Evolutionary conservation across 1,140 invertebrate genomes (phyloP).

Genomic region (Macrobrachium rosenbergii): DNA sequence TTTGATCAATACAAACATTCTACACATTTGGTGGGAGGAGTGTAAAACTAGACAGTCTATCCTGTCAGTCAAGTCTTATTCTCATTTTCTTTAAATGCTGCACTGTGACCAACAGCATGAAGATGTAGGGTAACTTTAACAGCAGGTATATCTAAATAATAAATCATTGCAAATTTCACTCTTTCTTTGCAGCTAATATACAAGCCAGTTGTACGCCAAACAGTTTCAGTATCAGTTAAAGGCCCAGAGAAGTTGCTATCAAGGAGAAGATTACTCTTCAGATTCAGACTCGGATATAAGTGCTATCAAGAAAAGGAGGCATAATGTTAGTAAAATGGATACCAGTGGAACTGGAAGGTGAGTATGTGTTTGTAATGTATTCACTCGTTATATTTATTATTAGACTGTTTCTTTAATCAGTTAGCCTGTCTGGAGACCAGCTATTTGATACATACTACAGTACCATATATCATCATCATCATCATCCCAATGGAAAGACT

Average conservation of each 20-base stretch:
- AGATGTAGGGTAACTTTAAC: too few relatives aligned
- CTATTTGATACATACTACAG: too few relatives aligned
- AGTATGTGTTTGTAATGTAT: neutral
- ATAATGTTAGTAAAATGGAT: conserved; percentile 43
- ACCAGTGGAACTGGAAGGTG: conserved; percentile 35
- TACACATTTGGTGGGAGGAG: too few relatives aligned
- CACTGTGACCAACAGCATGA: too few relatives aligned
- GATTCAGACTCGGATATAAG: conserved; percentile 38
- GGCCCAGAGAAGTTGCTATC: conserved; percentile 16
- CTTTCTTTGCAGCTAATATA: conserved; percentile 18
- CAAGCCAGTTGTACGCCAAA: conserved; percentile 41
- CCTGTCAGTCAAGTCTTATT: too few relatives aligned
- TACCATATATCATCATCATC: too few relatives aligned
- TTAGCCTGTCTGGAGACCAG: too few relatives aligned
- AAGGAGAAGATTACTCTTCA: conserved; percentile 41
- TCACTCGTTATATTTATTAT: neutral
- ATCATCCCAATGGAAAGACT: too few relatives aligned
- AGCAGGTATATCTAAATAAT: neutral
- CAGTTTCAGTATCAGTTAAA: conserved; percentile 27
- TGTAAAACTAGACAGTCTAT: too few relatives aligned
- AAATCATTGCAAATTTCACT: neutral
- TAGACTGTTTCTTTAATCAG: too few relatives aligned
- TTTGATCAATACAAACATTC: too few relatives aligned
- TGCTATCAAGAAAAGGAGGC: conserved; percentile 14
- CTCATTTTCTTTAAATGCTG: too few relatives aligned